These are phyloP conservation scores for Nothura maculosa DNA, from an alignment of 2,797 vertebrate genomes.

Conservation along the genomic window DNA sequence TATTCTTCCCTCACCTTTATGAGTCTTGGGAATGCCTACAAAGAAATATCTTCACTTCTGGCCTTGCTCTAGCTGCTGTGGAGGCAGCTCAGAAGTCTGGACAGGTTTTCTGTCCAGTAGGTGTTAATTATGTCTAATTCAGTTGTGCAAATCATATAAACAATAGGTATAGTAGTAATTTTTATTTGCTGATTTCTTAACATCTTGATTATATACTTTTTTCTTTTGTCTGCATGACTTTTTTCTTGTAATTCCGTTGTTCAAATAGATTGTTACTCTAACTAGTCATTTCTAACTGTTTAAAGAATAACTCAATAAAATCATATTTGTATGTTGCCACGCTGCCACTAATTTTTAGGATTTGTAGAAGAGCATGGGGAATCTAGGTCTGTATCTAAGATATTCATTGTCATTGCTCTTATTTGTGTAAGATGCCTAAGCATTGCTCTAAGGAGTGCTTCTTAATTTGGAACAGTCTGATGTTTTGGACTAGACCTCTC, in stretches of 20 bases:
- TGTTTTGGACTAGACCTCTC: neutral
- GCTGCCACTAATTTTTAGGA: neutral
- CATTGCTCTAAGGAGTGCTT: neutral
- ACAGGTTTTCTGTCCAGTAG: neutral
- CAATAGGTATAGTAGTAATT: neutral
- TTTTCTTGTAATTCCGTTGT: neutral
- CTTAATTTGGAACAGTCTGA: constrained; percentile 17
- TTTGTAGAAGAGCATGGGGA: neutral
- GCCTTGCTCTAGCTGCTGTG: neutral
- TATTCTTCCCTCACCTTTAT: neutral
- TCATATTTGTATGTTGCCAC: neutral
- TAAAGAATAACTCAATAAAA: neutral
- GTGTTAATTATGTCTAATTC: neutral
- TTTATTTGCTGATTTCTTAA: neutral
- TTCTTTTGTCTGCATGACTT: neutral
- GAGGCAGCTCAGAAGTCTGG: neutral
- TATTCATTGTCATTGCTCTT: neutral
- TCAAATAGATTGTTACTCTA: neutral
- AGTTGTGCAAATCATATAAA: neutral
- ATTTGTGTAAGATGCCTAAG: neutral
- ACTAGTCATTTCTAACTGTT: neutral
- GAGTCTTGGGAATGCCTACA: neutral
- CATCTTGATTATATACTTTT: neutral
- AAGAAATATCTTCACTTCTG: neutral
- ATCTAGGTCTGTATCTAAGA: neutral